Evolutionary conservation across 35 echinoderm and acorn worm species (phyloP).

Genomic region (Holothuria glaberrima): DNA sequence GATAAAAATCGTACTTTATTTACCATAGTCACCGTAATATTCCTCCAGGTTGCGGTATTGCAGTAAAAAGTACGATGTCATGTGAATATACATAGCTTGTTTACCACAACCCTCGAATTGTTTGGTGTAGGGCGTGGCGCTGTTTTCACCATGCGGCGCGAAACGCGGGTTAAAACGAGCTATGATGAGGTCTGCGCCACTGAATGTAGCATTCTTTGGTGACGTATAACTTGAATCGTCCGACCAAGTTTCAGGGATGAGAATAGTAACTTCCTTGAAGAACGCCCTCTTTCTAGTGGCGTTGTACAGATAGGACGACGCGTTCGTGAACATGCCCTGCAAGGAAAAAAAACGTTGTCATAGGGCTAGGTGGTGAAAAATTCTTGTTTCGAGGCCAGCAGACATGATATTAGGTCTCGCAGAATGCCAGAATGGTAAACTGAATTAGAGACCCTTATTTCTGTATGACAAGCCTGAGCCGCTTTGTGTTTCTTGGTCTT

Average conservation of each 20-base stretch:
- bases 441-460: too few species aligned
- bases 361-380: too few species aligned
- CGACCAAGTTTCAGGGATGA: constrained; percentile 79
- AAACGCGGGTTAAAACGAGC: constrained; percentile 73
- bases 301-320: constrained; percentile 76
- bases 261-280: constrained; percentile 81
- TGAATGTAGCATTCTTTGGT: constrained; percentile 65
- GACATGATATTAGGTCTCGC: too few species aligned
- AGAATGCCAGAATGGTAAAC: too few species aligned
- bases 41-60: background rate
- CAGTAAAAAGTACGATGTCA: constrained; percentile 56
- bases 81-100: constrained; percentile 70
- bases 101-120: constrained; percentile 77
- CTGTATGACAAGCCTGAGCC: too few species aligned
- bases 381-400: too few species aligned
- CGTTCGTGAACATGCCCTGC: too few species aligned
- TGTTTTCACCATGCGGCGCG: constrained; percentile 45
- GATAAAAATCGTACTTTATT: too few species aligned
- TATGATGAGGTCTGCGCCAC: constrained; percentile 78
- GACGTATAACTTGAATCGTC: constrained; percentile 16
- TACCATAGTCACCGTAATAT: constrained; percentile 4
- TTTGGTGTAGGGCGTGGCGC: constrained; percentile 68
- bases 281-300: constrained; percentile 71
- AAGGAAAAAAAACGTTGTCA: too few species aligned
- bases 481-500: too few species aligned